These are phyloP conservation scores for Neoascia interrupta DNA, from an alignment of 2,888 invertebrate genomes.

Conservation along the genomic window DNA sequence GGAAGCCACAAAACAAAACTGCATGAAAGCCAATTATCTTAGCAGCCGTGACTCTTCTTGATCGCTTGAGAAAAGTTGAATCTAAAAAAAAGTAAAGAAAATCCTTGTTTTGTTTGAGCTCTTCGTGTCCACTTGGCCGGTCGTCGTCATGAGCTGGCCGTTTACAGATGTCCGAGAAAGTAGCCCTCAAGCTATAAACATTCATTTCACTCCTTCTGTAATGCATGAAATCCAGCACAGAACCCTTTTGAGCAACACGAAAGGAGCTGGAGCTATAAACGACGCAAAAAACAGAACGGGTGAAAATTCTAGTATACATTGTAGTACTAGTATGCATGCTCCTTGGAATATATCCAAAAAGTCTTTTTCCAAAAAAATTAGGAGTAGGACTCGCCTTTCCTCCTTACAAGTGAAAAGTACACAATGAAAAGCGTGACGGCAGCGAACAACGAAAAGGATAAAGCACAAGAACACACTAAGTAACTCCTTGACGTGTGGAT, in stretches of 20 bases:
- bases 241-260: slow-evolving; percentile 37
- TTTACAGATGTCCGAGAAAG: slow-evolving; percentile 65
- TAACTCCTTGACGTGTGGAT: slow-evolving; percentile 64
- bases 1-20: slow-evolving; percentile 61
- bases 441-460: slow-evolving; percentile 38
- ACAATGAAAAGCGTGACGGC: slow-evolving; percentile 67
- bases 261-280: slow-evolving; percentile 22
- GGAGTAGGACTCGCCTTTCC: slow-evolving; percentile 28
- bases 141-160: slow-evolving; percentile 34
- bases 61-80: slow-evolving; percentile 22
- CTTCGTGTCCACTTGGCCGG: slow-evolving; percentile 34
- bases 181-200: slow-evolving; percentile 60
- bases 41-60: background rate
- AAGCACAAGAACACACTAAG: slow-evolving; percentile 43
- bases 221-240: slow-evolving; percentile 48
- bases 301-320: slow-evolving; percentile 38
- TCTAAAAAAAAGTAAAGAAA: slow-evolving; percentile 3
- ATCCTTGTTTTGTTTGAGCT: slow-evolving; percentile 24
- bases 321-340: slow-evolving; percentile 48
- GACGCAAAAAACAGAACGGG: background rate
- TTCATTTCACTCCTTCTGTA: slow-evolving; percentile 41
- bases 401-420: slow-evolving; percentile 59
- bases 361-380: slow-evolving; percentile 5
- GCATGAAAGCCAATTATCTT: slow-evolving; percentile 65
- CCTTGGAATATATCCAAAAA: slow-evolving; percentile 58